phyloP scores from a whole-genome alignment of 1,140 invertebrate species.

The Wiebesia pumilae region DNA sequence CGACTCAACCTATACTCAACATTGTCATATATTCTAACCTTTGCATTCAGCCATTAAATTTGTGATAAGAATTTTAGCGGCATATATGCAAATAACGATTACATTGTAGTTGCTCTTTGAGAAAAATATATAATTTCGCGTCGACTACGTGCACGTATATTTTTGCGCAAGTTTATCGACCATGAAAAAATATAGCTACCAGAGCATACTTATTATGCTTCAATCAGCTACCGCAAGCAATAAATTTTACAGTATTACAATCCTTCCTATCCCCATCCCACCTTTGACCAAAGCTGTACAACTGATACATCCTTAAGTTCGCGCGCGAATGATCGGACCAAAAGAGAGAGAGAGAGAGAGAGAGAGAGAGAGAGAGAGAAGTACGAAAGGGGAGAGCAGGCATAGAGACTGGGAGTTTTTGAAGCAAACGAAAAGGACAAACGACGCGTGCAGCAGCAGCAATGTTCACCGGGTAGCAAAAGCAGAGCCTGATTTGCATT shows the following conservation, averaged over 20 bases:
- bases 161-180: constrained; percentile 18
- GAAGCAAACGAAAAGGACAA: constrained; percentile 21
- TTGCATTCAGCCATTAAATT: background rate
- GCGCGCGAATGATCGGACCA: background rate
- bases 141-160: constrained; percentile 8
- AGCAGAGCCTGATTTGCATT: constrained; percentile 67
- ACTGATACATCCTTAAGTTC: background rate
- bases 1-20: background rate
- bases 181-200: constrained; percentile 27
- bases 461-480: constrained; percentile 35
- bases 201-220: constrained; percentile 13
- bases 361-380: constrained; percentile 11
- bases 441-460: background rate
- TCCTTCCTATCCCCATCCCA: background rate
- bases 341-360: too few species aligned
- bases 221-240: constrained; percentile 21
- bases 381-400: background rate
- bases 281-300: background rate
- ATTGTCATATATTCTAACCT: background rate
- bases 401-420: background rate
- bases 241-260: constrained; percentile 29
- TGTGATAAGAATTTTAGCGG: background rate
- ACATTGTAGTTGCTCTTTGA: background rate
- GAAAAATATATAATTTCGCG: constrained; percentile 13
- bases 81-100: background rate